These are phyloP conservation scores for Strix aluco DNA, from an alignment of 2,113 vertebrate genomes.

Conservation along the genomic window DNA sequence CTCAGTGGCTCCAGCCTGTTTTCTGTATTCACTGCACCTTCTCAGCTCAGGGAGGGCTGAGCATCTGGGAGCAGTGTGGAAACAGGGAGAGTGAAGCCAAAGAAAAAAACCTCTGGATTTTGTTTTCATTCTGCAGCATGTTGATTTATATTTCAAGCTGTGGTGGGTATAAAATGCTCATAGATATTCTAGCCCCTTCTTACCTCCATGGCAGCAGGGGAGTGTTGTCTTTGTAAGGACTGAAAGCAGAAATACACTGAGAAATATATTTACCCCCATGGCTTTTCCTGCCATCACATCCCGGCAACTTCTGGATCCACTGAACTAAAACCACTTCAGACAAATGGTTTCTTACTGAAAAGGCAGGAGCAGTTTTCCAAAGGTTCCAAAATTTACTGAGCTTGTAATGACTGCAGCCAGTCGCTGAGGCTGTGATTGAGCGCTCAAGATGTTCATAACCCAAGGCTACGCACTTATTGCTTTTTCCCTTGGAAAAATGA, in stretches of 20 bases:
- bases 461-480: constrained; percentile 30
- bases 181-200: background rate
- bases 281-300: background rate
- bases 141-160: background rate
- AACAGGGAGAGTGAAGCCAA: background rate
- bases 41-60: background rate
- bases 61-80: background rate
- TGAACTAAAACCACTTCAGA: background rate
- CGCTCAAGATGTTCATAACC: constrained; percentile 11
- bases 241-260: background rate
- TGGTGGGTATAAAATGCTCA: background rate
- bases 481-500: constrained; percentile 38
- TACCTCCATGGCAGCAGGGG: background rate
- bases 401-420: background rate
- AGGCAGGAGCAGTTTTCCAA: background rate
- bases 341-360: background rate
- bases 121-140: background rate
- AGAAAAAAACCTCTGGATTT: background rate
- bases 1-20: background rate
- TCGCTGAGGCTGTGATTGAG: background rate
- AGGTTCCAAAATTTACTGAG: background rate
- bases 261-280: background rate
- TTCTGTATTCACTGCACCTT: background rate
- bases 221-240: background rate
- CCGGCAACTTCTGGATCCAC: background rate